These are phyloP conservation scores for Oreotragus oreotragus DNA, from an alignment of 2,113 vertebrate species.

Conservation along the genomic window DNA sequence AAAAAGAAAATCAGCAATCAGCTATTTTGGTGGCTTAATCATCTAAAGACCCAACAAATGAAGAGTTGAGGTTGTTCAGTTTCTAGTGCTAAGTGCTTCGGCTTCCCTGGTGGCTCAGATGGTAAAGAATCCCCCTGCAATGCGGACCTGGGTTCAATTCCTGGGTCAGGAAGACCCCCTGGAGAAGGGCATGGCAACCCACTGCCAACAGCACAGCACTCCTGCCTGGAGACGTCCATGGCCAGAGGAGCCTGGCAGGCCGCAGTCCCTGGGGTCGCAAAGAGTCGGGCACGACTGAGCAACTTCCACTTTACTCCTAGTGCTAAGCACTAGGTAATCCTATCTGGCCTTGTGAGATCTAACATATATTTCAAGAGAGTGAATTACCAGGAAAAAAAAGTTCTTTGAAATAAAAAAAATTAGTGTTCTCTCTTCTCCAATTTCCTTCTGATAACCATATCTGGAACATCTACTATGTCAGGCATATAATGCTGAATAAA, in stretches of 20 bases:
- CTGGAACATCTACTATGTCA: neutral
- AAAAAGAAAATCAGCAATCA: neutral
- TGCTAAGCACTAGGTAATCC: neutral
- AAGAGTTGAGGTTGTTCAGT: neutral
- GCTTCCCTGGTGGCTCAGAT: neutral
- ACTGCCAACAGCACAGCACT: neutral
- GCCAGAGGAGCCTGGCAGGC: neutral
- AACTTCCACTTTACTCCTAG: neutral
- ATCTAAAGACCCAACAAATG: neutral
- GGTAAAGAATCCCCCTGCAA: neutral
- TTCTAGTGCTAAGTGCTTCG: neutral
- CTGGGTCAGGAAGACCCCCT: neutral
- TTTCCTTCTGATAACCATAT: neutral
- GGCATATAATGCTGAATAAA: neutral
- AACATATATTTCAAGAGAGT: neutral
- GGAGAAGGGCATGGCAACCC: neutral
- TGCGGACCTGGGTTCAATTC: neutral
- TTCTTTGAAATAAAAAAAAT: neutral
- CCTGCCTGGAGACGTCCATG: neutral
- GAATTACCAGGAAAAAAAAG: neutral
- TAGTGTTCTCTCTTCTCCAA: neutral
- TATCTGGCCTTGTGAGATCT: neutral
- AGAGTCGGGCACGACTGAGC: accelerated
- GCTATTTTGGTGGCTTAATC: neutral
- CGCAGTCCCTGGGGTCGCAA: neutral